Evolutionary conservation across 2,113 vertebrate genomes (phyloP).

Genomic region (Capra hircus): DNA sequence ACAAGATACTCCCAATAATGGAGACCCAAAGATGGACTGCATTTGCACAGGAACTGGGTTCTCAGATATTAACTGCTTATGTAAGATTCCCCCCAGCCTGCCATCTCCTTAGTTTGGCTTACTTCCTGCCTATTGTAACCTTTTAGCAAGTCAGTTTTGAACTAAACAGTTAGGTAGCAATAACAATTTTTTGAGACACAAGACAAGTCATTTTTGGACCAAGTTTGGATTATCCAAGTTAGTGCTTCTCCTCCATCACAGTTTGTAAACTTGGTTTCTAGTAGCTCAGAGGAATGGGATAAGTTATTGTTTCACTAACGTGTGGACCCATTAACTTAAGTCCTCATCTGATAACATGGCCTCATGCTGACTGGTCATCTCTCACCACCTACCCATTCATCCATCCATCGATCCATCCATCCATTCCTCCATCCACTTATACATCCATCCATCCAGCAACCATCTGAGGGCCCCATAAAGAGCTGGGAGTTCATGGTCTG

Average conservation of each 20-base stretch:
- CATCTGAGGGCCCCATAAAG: neutral
- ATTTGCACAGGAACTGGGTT: neutral
- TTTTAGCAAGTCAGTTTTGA: constrained; percentile 1
- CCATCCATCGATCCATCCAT: neutral
- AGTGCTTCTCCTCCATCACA: neutral
- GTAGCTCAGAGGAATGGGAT: neutral
- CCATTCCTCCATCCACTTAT: neutral
- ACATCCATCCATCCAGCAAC: neutral
- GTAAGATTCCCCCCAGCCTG: neutral
- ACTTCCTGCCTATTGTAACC: neutral
- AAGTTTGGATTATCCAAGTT: neutral
- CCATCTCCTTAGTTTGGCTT: neutral
- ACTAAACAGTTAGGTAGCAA: neutral
- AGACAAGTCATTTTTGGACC: neutral
- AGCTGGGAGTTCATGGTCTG: neutral
- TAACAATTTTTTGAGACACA: neutral
- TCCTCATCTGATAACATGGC: neutral
- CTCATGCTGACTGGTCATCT: neutral
- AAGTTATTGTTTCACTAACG: neutral
- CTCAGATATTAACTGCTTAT: neutral
- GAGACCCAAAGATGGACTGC: neutral
- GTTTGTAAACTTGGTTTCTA: neutral
- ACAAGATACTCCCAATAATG: neutral
- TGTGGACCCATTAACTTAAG: neutral
- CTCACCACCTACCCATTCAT: neutral